Evolutionary conservation across 2,888 invertebrate genomes (phyloP).

Genomic region (Biston betularia): DNA sequence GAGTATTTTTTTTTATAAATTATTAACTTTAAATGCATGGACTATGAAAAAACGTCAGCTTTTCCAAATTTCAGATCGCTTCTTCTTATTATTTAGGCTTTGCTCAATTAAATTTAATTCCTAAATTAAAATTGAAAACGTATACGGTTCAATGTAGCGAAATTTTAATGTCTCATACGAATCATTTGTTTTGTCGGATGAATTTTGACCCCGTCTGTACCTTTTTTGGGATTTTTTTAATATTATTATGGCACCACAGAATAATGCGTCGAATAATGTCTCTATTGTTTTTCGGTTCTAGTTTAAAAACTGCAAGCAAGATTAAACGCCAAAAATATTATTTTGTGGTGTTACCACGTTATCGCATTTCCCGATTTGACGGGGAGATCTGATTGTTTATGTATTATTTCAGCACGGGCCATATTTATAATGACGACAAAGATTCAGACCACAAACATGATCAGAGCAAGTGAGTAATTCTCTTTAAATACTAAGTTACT

Average conservation of each 20-base stretch:
- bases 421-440: constrained; percentile 79
- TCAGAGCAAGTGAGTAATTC: constrained; percentile 80
- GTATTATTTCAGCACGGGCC: constrained; percentile 75
- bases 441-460: constrained; percentile 84
- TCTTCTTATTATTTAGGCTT: constrained; percentile 83
- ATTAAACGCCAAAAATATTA: constrained; percentile 5
- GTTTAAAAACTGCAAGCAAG: background rate
- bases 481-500: too few relatives aligned
- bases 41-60: constrained; percentile 37
- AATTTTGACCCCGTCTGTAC: constrained; percentile 67
- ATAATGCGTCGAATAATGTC: constrained; percentile 36
- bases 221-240: constrained; percentile 41
- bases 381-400: constrained; percentile 28
- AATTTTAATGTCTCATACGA: constrained; percentile 53
- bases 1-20: constrained; percentile 19
- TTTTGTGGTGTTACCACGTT: constrained; percentile 53
- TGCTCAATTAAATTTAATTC: constrained; percentile 58
- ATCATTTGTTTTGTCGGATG: constrained; percentile 71
- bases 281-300: background rate
- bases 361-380: background rate
- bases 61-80: constrained; percentile 61
- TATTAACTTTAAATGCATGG: constrained; percentile 56
- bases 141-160: constrained; percentile 28
- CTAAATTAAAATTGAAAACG: constrained; percentile 28
- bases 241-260: constrained; percentile 60